Percentiles rank a stretch among this genome's conserved stretches.
Evolutionary conservation across 1,140 invertebrate genomes (phyloP).

Genomic region (Drosophila oshimai): DNA sequence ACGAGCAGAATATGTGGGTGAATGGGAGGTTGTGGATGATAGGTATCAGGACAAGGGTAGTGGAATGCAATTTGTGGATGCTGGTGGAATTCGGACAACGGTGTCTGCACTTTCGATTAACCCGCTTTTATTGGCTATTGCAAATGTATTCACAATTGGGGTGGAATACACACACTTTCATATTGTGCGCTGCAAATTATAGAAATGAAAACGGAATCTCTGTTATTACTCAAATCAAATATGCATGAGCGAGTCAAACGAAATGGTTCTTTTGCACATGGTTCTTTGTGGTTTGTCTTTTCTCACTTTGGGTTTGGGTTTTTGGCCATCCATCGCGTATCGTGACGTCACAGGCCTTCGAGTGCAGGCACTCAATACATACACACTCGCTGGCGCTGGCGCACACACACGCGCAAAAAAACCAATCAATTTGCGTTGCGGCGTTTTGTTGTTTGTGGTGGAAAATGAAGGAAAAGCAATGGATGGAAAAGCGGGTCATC

Average conservation of each 20-base stretch:
- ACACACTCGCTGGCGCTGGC: neutral
- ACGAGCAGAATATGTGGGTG: neutral
- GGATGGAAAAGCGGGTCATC: neutral
- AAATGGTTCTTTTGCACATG: conserved; percentile 2
- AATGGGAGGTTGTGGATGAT: neutral
- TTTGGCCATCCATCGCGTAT: too few relatives aligned
- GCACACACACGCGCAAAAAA: neutral
- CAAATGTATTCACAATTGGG: conserved; percentile 75
- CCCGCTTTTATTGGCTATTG: conserved; percentile 69
- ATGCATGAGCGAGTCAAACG: conserved; percentile 1
- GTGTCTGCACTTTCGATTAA: conserved; percentile 65
- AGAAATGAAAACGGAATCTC: conserved; percentile 65
- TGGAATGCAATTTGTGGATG: neutral
- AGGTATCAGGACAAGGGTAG: too few relatives aligned
- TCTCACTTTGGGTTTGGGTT: neutral
- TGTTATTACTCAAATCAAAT: conserved; percentile 57
- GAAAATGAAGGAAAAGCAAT: neutral
- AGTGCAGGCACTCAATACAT: conserved; percentile 2
- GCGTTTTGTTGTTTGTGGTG: conserved; percentile 8
- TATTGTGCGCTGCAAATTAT: conserved; percentile 78
- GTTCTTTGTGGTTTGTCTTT: conserved; percentile 5
- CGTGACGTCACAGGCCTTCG: neutral
- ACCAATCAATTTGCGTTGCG: conserved; percentile 4
- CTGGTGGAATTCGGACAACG: conserved; percentile 23
- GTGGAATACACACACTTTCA: conserved; percentile 63